Base-by-base conservation (phyloP, 2,888 invertebrate species). In the Xylota segnis region DNA sequence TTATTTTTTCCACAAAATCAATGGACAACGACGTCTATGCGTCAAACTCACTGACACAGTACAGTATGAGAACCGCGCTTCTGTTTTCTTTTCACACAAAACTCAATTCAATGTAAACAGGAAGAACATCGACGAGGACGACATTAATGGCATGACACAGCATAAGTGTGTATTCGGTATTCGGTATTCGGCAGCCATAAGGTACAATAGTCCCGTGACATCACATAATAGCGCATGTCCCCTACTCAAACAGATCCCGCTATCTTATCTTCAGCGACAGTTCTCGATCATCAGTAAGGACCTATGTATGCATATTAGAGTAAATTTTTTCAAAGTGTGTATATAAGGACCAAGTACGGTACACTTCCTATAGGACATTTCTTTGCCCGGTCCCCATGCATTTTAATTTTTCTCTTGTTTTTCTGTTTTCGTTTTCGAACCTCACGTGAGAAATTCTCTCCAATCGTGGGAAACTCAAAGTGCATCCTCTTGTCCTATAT, bases 401-500 rank as follows among this genome's bases (percentile, higher is more conserved):
- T 86, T 82, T 82, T 45, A 76, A 81, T 56, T 82, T 82, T 68
- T 40, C 72, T 72, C 78, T 71, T 70, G 43, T 75, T 76, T 65
- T 61, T 40, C n/a, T 83, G 75, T 76, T 75, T 76, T 76, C 56
- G 47, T 72, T 77, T 34, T 71, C 59, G 5, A 72, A 72, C 61
- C 66, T 72, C 86, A 86, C 86, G 86, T 86, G 82, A 82, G 82
- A 76, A 77, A 47, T 43, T 72, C 18, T 76, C 43, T 72, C 29
- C 66, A 68, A 74, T 86, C 86, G 86, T 86, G 86, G 86, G 86
- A 86, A 86, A 82, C 68, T 77, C 72, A 72, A 77, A 82, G 82
- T 86, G 86, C 86, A 86, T 86, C 86, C 86, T 86, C 82, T 82
- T 82, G 86, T 86, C 75, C 81, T 65, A 63, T 70, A 70, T 63